Base-by-base conservation (phyloP, 2,888 invertebrate species). In the Lasius platythorax region DNA sequence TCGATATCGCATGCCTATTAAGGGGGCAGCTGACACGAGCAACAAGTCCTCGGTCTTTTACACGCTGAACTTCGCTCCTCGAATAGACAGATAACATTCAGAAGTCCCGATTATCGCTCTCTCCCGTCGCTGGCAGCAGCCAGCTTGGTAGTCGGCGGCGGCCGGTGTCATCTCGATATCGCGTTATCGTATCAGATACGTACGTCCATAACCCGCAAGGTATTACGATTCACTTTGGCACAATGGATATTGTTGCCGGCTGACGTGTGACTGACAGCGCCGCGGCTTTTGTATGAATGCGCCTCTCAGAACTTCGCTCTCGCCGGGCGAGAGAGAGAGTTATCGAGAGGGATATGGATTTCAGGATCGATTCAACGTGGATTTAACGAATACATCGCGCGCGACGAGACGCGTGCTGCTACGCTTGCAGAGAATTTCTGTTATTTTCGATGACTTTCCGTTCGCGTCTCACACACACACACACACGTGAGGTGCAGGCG, bases 221-320 rank as follows among this genome's bases (percentile, higher is more conserved):
- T 91, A 92, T 91, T 89, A 91, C 87, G 87, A 92, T 91, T 91
- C 91, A 91, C 90, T 89, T 91, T 84, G 85, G 83, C 86, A 92
- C 92, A 92, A 92, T 91, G 87, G 89, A 92, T 87, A 92, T 92
- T 92, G 92, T 92, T 91, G 89, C 82, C 88, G 72, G 82, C 72
- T 91, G 92, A 92, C 92, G 91, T 88, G 88, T 92, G 92, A 92
- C 90, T 89, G 92, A 92, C 92, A 92, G 89, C n/a, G n/a, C 87
- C 88, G 86, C 87, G 87, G 91, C 88, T 89, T 84, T 90, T 81
- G 87, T 53, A 50, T 86, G 83, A 83, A 85, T 85, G 88, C 78
- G 40, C 79, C 85, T 87, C 84, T 85, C 84, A 83, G 87, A 83
- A 81, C 72, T 82, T 66, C 33, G 83, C 63, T 84, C 85, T 75